A percentile compares a stretch with the other conserved stretches of the same genome.
phyloP scores from a whole-genome alignment of 2,888 invertebrate genomes.

The Lucinisca nassula region DNA sequence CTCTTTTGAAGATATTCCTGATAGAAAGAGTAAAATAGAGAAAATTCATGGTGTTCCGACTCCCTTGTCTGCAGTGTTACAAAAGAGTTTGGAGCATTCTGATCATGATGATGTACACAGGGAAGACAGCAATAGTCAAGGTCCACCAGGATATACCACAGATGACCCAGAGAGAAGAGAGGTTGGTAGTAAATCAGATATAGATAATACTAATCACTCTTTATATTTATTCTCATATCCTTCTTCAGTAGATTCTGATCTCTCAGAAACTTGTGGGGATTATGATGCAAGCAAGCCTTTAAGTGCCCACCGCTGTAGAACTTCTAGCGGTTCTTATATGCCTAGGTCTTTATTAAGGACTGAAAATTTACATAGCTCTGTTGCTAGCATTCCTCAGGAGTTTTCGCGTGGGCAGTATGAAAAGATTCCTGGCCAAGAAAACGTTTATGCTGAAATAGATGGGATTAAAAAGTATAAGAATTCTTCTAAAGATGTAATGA shows the following conservation, averaged over 20 bases:
- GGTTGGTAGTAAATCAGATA: conserved; percentile 30
- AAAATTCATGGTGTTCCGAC: conserved; percentile 75
- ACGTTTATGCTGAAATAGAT: conserved; percentile 62
- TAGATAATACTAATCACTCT: conserved; percentile 25
- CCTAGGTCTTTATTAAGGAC: background rate
- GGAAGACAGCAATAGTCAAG: background rate
- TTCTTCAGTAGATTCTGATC: conserved; percentile 59
- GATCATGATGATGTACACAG: background rate
- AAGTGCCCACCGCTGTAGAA: background rate
- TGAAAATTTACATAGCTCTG: background rate
- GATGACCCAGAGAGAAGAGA: conserved; percentile 26
- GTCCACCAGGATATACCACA: background rate
- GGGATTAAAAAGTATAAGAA: conserved; percentile 25
- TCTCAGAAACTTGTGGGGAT: conserved; percentile 54
- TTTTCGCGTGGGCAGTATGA: background rate
- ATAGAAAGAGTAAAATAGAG: conserved; percentile 71
- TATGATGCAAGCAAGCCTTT: conserved; percentile 49
- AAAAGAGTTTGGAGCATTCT: background rate
- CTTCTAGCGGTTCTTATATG: background rate
- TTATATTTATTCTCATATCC: conserved; percentile 66
- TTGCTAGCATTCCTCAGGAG: background rate
- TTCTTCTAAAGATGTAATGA: background rate
- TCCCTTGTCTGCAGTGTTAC: conserved; percentile 66
- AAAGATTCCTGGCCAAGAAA: background rate
- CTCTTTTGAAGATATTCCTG: conserved; percentile 66